Evolutionary conservation across 2,888 invertebrate species (phyloP).

Genomic region (Drosophila merina): DNA sequence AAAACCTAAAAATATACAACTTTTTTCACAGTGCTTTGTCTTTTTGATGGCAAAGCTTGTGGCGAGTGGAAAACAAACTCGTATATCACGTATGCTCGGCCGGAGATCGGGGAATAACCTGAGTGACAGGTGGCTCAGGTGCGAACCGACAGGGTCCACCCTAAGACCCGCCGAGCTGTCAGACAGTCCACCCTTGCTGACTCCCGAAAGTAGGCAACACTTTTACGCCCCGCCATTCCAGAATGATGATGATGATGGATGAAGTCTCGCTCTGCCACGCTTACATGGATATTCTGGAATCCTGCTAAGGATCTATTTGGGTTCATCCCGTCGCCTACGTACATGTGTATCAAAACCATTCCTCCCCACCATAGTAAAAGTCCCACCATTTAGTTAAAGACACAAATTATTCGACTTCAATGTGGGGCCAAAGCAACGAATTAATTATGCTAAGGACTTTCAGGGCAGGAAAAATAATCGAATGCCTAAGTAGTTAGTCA

Average conservation of each 20-base stretch:
- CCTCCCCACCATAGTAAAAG: slow-evolving; percentile 1
- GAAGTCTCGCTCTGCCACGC: slow-evolving; percentile 26
- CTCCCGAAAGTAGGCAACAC: slow-evolving; percentile 37
- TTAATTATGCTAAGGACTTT: slow-evolving; percentile 39
- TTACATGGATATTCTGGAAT: slow-evolving; percentile 16
- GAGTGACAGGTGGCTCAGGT: slow-evolving; percentile 53
- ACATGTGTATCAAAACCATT: slow-evolving; percentile 32
- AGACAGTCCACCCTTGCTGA: slow-evolving; percentile 18
- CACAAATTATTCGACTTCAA: slow-evolving; percentile 40
- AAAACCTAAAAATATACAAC: no score
- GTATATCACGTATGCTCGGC: slow-evolving; percentile 54
- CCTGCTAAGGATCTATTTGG: slow-evolving; percentile 7
- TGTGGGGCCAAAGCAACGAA: slow-evolving; percentile 4
- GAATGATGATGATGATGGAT: slow-evolving; percentile 58
- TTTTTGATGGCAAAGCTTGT: not conserved
- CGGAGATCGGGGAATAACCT: slow-evolving; percentile 21
- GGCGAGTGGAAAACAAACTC: slow-evolving; percentile 29
- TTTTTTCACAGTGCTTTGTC: not conserved
- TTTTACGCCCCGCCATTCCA: slow-evolving; percentile 10
- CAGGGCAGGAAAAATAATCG: not conserved
- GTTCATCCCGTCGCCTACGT: slow-evolving; percentile 21
- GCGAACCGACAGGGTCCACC: slow-evolving; percentile 15
- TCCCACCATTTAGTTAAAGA: slow-evolving; percentile 31
- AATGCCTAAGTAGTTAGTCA: not conserved
- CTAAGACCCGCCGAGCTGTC: slow-evolving; percentile 22